phyloP scores from a whole-genome alignment of 2,113 vertebrate genomes.

The Mobula birostris region DNA sequence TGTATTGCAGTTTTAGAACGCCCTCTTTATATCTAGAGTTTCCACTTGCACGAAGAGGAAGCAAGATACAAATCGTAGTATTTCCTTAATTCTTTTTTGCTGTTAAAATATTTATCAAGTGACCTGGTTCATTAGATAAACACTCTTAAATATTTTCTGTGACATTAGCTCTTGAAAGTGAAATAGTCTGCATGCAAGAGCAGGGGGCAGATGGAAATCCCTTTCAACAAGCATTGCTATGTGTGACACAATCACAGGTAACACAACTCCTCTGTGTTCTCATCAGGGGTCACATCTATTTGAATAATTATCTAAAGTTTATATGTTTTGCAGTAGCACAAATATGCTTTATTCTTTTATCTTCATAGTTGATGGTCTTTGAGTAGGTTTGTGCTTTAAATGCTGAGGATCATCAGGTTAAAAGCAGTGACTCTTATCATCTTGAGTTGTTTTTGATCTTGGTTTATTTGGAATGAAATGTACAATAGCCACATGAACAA shows the following conservation, averaged over 20 bases:
- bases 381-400: background rate
- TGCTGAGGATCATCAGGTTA: background rate
- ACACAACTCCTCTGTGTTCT: background rate
- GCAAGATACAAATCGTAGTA: background rate
- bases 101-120: background rate
- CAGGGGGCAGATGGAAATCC: background rate
- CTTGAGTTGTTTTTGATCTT: background rate
- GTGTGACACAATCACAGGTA: background rate
- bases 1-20: background rate
- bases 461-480: background rate
- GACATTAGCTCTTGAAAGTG: background rate
- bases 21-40: background rate
- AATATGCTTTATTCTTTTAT: background rate
- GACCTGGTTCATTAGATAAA: background rate
- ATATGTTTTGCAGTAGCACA: background rate
- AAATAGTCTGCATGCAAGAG: background rate
- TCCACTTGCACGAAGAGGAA: background rate
- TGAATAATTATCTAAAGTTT: conserved; percentile 20
- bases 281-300: conserved; percentile 11
- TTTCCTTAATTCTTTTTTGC: background rate
- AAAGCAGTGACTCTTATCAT: background rate
- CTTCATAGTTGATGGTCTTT: background rate
- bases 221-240: background rate
- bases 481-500: background rate
- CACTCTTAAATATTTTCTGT: background rate